Conservation (phyloP, 2,888 invertebrate genomes). For the Catotricha subobsoleta region DNA sequence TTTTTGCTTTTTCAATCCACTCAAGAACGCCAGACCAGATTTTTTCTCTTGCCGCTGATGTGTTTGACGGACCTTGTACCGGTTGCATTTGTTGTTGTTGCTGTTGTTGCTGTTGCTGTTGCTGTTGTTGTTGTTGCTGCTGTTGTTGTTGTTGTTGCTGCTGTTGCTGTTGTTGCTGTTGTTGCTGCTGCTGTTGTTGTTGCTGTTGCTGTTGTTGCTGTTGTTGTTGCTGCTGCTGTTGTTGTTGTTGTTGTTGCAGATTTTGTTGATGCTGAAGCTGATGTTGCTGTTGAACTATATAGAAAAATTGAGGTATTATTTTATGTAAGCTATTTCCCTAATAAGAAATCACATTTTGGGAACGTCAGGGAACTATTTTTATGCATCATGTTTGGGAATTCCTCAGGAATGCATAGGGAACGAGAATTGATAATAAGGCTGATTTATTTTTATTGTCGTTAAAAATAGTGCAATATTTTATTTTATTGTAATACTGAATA, state of each 20-base stretch:
- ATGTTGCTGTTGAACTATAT: conserved; percentile 16
- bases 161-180: conserved; percentile 19
- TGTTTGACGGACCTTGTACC: conserved; percentile 14
- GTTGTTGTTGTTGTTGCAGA: conserved; percentile 15
- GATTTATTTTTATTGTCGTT: no score
- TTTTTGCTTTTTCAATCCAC: conserved; percentile 83
- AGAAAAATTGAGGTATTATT: no score
- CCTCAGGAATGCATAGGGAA: no score
- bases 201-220: conserved; percentile 17
- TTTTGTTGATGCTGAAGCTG: conserved; percentile 16
- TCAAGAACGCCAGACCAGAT: conserved; percentile 73
- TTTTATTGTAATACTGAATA: no score
- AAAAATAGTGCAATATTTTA: no score
- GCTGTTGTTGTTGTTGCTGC: conserved; percentile 21
- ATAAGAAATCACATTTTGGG: no score
- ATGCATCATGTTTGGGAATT: no score
- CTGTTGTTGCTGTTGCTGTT: conserved; percentile 15
- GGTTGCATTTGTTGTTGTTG: conserved; percentile 14
- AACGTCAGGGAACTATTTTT: no score
- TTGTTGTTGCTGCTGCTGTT: conserved; percentile 12
- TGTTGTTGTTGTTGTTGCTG: conserved; percentile 17
- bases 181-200: conserved; percentile 19
- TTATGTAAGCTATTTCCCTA: no score
- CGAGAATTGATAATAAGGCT: no score
- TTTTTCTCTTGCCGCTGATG: conserved; percentile 18